Conservation (phyloP, 2,113 vertebrate species). For the Pogonocichla stellata region DNA sequence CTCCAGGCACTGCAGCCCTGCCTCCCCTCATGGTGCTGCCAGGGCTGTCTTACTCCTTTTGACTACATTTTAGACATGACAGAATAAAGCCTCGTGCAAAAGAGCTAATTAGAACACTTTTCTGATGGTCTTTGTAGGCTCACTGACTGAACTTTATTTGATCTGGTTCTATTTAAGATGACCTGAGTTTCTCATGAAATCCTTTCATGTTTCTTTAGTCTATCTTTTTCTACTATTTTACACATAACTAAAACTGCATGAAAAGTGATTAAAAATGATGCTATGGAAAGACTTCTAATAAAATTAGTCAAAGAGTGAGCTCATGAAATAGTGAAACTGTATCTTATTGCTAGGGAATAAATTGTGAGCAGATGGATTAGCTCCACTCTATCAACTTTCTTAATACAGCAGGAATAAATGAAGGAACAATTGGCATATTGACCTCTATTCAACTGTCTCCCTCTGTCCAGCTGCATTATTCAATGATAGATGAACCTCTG, state of each 20-base stretch:
- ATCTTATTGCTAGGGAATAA: slow-evolving; percentile 42
- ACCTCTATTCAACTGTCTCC: not conserved
- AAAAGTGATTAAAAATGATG: slow-evolving; percentile 20
- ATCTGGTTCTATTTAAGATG: slow-evolving; percentile 3
- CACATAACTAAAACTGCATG: not conserved
- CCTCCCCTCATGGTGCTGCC: not conserved
- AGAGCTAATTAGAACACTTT: not conserved
- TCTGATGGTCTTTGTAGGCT: not conserved
- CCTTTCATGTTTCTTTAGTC: not conserved
- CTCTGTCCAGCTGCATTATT: not conserved
- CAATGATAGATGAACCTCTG: not conserved
- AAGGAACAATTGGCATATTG: slow-evolving; percentile 35
- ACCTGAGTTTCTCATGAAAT: not conserved
- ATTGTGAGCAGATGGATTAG: slow-evolving; percentile 66
- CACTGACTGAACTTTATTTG: not conserved
- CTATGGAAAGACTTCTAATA: slow-evolving; percentile 44
- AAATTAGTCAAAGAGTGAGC: slow-evolving; percentile 40
- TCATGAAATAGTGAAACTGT: slow-evolving; percentile 56
- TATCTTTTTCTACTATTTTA: not conserved
- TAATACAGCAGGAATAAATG: slow-evolving; percentile 61
- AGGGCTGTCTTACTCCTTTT: not conserved
- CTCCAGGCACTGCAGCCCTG: not conserved
- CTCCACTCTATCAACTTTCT: slow-evolving; percentile 52
- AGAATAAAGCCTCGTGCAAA: not conserved
- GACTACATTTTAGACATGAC: not conserved